A percentile compares a stretch with the other conserved stretches of the same genome.
phyloP scores from a whole-genome alignment of 2,797 vertebrate species.

The Gadopsis marmoratus region DNA sequence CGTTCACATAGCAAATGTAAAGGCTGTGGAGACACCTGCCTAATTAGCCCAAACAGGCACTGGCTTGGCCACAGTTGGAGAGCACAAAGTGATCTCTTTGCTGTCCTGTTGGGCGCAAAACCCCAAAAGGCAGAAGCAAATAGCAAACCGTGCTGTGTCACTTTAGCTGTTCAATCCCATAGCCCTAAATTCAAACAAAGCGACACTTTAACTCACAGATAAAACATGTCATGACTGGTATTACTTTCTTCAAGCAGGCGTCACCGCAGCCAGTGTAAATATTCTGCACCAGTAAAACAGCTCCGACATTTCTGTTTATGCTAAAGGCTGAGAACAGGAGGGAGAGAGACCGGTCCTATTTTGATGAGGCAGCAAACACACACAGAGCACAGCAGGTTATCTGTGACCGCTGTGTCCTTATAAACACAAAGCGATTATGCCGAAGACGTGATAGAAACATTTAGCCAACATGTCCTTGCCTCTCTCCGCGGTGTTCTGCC shows the following conservation, averaged over 20 bases:
- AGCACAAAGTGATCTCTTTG: not conserved
- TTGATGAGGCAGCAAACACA: conserved; percentile 66
- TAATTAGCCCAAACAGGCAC: not conserved
- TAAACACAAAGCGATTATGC: conserved; percentile 77
- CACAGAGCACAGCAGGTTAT: conserved; percentile 63
- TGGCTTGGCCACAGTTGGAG: not conserved
- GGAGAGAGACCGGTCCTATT: conserved; percentile 43
- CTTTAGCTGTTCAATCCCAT: not conserved
- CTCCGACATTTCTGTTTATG: conserved; percentile 53
- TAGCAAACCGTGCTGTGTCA: not conserved
- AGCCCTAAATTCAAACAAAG: conserved; percentile 8
- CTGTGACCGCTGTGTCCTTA: conserved; percentile 72
- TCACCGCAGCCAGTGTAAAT: conserved; percentile 29
- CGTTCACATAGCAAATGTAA: not conserved
- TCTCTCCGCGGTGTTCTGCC: conserved; percentile 36
- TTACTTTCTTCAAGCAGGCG: conserved; percentile 2
- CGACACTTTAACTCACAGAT: conserved; percentile 18
- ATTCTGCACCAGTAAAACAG: conserved; percentile 41
- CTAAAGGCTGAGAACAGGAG: conserved; percentile 35
- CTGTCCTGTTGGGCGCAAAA: not conserved
- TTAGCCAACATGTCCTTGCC: conserved; percentile 70
- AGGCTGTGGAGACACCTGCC: not conserved
- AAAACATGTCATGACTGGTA: conserved; percentile 7
- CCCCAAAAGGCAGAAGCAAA: not conserved
- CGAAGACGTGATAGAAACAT: conserved; percentile 74